Percentiles rank a stretch among this genome's conserved stretches.
Evolutionary conservation across 2,888 invertebrate species (phyloP).

Genomic region (Campoletis raptor): DNA sequence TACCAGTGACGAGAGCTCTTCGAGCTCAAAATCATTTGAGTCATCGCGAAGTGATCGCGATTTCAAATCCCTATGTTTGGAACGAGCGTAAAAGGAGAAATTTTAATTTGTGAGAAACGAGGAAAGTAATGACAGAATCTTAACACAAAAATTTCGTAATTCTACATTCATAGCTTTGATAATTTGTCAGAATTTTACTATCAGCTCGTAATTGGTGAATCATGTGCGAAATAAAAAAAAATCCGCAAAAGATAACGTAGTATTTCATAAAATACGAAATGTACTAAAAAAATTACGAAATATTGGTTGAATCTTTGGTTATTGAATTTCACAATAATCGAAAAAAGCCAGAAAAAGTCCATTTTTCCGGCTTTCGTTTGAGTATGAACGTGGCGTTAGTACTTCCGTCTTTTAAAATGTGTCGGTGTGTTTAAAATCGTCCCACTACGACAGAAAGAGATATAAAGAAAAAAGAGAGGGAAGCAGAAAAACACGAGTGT

Average conservation of each 20-base stretch:
- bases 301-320: background rate
- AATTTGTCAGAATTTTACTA: background rate
- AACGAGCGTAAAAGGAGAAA: background rate
- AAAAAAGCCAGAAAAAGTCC: constrained; percentile 3
- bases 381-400: constrained; percentile 24
- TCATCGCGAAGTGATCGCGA: constrained; percentile 69
- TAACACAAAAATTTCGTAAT: background rate
- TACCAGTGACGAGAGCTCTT: constrained; percentile 71
- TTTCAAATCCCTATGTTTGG: background rate
- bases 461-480: constrained; percentile 19
- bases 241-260: background rate
- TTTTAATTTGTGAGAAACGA: background rate
- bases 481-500: constrained; percentile 27
- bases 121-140: background rate
- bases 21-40: constrained; percentile 72
- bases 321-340: background rate
- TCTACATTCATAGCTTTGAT: background rate
- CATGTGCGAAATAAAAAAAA: background rate
- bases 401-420: constrained; percentile 33
- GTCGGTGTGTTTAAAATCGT: constrained; percentile 51
- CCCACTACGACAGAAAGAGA: constrained; percentile 50
- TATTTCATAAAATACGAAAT: background rate
- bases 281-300: background rate
- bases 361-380: constrained; percentile 16
- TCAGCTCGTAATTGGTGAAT: background rate